Evolutionary conservation across 1,140 invertebrate genomes (phyloP).

Genomic region (Zaprionus gabonicus): DNA sequence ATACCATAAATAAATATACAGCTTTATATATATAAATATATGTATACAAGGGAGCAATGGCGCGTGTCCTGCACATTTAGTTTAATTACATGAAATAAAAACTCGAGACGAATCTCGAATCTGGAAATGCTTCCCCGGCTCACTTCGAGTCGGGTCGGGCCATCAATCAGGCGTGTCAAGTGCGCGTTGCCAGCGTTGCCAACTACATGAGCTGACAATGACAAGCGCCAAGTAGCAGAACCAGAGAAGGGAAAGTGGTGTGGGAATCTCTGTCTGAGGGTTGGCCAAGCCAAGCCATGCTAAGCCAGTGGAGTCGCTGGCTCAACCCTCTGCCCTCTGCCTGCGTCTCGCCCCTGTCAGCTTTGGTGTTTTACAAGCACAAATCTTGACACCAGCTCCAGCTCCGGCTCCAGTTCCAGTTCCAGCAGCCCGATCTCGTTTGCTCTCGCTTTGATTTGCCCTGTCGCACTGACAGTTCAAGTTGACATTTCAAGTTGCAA

Average conservation of each 20-base stretch:
- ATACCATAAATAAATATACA: neutral
- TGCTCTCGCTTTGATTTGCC: conserved; percentile 68
- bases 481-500: conserved; percentile 72
- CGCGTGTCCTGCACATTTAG: conserved; percentile 63
- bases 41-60: conserved; percentile 6
- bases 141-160: conserved; percentile 28
- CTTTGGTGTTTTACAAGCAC: conserved; percentile 76
- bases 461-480: conserved; percentile 69
- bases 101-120: conserved; percentile 12
- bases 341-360: conserved; percentile 32
- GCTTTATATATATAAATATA: neutral
- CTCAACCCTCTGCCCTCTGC: neutral
- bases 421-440: conserved; percentile 45
- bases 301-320: conserved; percentile 23
- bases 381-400: conserved; percentile 64
- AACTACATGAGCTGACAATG: conserved; percentile 77
- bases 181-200: conserved; percentile 62
- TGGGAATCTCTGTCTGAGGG: conserved; percentile 17
- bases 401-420: neutral
- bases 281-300: conserved; percentile 23
- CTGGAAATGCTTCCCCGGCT: conserved; percentile 28
- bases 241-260: conserved; percentile 1
- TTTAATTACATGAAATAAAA: conserved; percentile 71
- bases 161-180: conserved; percentile 78
- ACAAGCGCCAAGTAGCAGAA: conserved; percentile 69